Conservation (phyloP, 1,140 invertebrate species). For the Tetragnatha versicolor region DNA sequence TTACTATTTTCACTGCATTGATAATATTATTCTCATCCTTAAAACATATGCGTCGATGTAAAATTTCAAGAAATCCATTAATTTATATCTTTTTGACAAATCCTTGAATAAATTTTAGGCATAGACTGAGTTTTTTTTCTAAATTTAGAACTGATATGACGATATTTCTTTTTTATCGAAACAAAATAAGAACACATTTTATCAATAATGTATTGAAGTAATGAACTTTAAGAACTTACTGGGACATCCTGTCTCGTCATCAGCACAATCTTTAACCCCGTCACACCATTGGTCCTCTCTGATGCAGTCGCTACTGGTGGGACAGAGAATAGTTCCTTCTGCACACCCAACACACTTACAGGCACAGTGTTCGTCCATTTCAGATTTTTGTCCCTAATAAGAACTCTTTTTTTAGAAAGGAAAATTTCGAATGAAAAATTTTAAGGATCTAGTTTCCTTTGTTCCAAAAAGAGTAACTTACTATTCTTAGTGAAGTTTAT, state of each 20-base stretch:
- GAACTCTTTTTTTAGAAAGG: neutral
- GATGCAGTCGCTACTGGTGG: conserved; percentile 78
- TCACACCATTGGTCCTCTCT: conserved; percentile 78
- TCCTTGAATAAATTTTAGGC: too few relatives aligned
- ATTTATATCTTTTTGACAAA: too few relatives aligned
- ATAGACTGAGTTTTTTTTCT: too few relatives aligned
- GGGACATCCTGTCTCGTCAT: conserved; percentile 73
- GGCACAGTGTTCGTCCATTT: conserved; percentile 67
- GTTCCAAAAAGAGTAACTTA: neutral
- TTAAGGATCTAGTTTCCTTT: neutral
- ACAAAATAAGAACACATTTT: too few relatives aligned
- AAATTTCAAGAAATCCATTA: too few relatives aligned
- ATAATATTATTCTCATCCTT: too few relatives aligned
- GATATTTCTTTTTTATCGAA: too few relatives aligned
- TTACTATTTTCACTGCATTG: too few relatives aligned
- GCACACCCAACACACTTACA: conserved; percentile 75
- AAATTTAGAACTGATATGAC: too few relatives aligned
- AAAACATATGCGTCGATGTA: too few relatives aligned
- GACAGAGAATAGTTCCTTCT: conserved; percentile 72
- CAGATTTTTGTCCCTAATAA: conserved; percentile 11
- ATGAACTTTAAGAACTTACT: conserved; percentile 18
- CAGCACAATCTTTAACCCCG: conserved; percentile 80
- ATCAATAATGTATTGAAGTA: too few relatives aligned
- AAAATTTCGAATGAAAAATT: neutral
- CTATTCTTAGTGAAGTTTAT: neutral